phyloP scores from a whole-genome alignment of 2,888 invertebrate genomes.

The Andrena praecox region DNA sequence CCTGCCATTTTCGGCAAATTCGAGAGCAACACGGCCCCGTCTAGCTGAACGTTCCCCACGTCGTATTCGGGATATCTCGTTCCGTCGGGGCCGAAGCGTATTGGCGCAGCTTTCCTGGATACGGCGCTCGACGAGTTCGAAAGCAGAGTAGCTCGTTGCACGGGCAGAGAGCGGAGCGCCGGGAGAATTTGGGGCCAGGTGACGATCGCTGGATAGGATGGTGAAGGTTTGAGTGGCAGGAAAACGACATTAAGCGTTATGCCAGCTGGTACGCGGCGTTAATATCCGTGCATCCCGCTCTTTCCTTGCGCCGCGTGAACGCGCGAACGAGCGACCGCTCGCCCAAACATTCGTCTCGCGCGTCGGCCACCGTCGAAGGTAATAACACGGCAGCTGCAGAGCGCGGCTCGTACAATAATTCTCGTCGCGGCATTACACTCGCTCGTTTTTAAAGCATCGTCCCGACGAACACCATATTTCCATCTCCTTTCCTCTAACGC shows the following conservation, averaged over 20 bases:
- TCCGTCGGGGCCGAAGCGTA: neutral
- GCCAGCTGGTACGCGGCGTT: constrained; percentile 36
- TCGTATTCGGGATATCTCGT: constrained; percentile 5
- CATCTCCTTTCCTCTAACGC: constrained; percentile 13
- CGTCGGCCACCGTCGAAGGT: constrained; percentile 55
- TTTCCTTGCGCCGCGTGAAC: neutral
- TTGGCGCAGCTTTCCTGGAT: neutral
- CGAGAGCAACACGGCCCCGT: constrained; percentile 5
- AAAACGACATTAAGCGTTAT: constrained; percentile 30
- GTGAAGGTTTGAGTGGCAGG: neutral
- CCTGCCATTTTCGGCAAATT: constrained; percentile 1
- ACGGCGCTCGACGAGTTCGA: neutral
- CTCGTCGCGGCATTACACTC: constrained; percentile 59
- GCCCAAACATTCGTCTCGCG: constrained; percentile 59
- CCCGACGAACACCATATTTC: constrained; percentile 46
- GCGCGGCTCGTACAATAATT: constrained; percentile 64
- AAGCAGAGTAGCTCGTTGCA: neutral
- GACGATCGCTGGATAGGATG: constrained; percentile 5
- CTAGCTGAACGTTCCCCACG: neutral
- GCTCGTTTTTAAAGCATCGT: constrained; percentile 67
- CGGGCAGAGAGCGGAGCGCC: neutral
- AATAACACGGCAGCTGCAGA: constrained; percentile 61
- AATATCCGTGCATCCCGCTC: constrained; percentile 37
- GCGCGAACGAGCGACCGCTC: neutral
- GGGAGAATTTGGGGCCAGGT: neutral